A percentile compares a stretch with the other conserved stretches of the same genome.
Evolutionary conservation across 2,797 vertebrate genomes (phyloP).

Genomic region (Craterocephalus amniculus): DNA sequence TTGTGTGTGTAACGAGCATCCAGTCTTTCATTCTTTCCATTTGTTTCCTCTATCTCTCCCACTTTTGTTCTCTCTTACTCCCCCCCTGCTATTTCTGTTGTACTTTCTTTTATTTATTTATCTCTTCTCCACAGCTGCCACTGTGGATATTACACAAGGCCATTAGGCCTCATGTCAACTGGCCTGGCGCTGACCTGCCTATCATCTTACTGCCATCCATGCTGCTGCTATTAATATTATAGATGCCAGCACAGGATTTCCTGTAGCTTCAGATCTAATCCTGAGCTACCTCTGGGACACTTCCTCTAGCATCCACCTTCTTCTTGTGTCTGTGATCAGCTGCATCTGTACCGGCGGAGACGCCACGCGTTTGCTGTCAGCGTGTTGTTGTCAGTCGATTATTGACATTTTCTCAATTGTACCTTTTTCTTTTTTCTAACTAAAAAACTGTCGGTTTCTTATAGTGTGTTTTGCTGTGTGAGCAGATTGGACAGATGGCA

Average conservation of each 20-base stretch:
- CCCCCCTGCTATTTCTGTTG: conserved; percentile 12
- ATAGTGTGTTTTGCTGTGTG: neutral
- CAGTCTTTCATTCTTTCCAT: conserved; percentile 30
- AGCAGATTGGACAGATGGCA: conserved; percentile 43
- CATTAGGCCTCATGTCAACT: conserved; percentile 53
- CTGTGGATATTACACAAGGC: conserved; percentile 48
- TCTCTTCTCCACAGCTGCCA: conserved; percentile 33
- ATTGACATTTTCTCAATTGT: neutral
- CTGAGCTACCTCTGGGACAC: conserved; percentile 36
- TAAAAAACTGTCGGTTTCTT: neutral
- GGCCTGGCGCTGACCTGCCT: conserved; percentile 43
- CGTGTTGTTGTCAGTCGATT: conserved; percentile 2
- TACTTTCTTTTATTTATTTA: conserved; percentile 6
- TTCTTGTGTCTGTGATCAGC: conserved; percentile 9
- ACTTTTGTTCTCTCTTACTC: conserved; percentile 11
- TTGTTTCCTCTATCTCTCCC: conserved; percentile 26
- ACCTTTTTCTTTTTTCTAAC: neutral
- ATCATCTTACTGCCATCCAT: conserved; percentile 61
- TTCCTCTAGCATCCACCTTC: conserved; percentile 44
- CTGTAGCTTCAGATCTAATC: conserved; percentile 68
- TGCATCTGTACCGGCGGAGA: neutral
- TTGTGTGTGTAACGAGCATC: conserved; percentile 43
- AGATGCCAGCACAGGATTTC: conserved; percentile 66
- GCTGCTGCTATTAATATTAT: conserved; percentile 69
- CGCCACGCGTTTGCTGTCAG: neutral